A percentile compares a stretch with the other conserved stretches of the same genome.
Conservation (phyloP, 2,113 vertebrate genomes). For the Tursiops truncatus region DNA sequence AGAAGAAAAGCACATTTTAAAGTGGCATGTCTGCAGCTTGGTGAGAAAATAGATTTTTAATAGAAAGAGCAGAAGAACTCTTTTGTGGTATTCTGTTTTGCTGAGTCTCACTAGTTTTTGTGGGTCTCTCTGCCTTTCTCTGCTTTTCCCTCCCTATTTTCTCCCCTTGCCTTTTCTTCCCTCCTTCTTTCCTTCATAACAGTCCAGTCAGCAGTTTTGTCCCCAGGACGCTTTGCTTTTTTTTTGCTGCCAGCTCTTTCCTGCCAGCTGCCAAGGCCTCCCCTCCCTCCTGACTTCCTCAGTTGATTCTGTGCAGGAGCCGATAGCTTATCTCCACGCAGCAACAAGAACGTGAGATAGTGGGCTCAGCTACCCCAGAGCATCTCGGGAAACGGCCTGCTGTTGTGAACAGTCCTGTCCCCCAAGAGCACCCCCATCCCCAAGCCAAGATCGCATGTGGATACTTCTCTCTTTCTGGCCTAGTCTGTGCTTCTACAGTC, state of each 20-base stretch:
- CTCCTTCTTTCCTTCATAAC: background rate
- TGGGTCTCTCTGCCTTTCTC: background rate
- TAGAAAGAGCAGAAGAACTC: background rate
- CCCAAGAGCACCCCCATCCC: too few species aligned
- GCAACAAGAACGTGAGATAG: slow-evolving; percentile 62
- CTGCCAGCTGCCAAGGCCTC: background rate
- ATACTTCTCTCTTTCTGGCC: background rate
- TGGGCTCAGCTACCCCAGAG: background rate
- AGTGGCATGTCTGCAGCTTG: background rate
- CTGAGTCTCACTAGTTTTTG: background rate
- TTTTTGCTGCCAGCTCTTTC: slow-evolving; percentile 37
- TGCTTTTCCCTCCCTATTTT: background rate
- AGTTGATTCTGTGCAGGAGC: slow-evolving; percentile 54
- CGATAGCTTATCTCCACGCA: slow-evolving; percentile 57
- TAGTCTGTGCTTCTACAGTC: background rate
- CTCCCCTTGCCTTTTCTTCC: background rate
- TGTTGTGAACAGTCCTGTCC: background rate
- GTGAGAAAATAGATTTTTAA: background rate
- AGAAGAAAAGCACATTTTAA: slow-evolving; percentile 12
- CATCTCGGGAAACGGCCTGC: slow-evolving; percentile 57
- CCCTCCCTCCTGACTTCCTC: slow-evolving; percentile 46
- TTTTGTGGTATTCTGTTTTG: background rate
- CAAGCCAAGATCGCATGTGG: background rate
- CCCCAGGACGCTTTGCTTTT: background rate
- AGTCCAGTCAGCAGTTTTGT: slow-evolving; percentile 56